These are phyloP conservation scores for Perccottus glenii DNA, from an alignment of 2,113 vertebrate species.

Conservation along the genomic window DNA sequence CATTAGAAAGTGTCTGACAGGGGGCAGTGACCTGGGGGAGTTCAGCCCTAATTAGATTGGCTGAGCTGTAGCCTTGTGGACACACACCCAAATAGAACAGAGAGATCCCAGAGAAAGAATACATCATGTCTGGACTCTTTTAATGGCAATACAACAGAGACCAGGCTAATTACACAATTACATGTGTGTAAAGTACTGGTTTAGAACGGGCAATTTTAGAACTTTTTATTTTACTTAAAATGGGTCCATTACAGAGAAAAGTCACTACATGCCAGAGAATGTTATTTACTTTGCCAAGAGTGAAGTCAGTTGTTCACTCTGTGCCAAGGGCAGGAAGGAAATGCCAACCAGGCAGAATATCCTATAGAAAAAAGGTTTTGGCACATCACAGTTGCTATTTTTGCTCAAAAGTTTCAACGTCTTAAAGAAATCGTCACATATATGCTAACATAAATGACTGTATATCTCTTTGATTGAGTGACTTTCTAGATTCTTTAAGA, in stretches of 20 bases:
- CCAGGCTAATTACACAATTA: conserved; percentile 2
- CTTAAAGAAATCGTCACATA: too few species aligned
- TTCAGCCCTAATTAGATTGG: conserved; percentile 75
- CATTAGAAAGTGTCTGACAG: conserved; percentile 77
- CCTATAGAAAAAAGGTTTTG: background rate
- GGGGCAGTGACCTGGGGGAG: conserved; percentile 63
- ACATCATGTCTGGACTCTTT: background rate
- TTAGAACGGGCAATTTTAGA: background rate
- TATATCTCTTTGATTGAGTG: too few species aligned
- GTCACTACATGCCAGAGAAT: conserved; percentile 7
- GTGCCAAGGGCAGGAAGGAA: conserved; percentile 4
- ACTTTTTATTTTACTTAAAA: background rate
- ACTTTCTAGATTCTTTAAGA: too few species aligned
- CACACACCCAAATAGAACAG: conserved; percentile 9
- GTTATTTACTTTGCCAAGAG: conserved; percentile 10
- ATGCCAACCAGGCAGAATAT: conserved; percentile 1
- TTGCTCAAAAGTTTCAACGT: too few species aligned
- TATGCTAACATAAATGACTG: too few species aligned
- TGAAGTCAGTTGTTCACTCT: conserved; percentile 7
- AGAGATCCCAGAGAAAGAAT: background rate
- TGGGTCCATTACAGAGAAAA: background rate
- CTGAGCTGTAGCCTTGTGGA: conserved; percentile 3
- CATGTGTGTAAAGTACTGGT: background rate
- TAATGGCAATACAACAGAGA: background rate
- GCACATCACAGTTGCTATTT: too few species aligned